phyloP scores from a whole-genome alignment of 1,140 invertebrate species.

The Heliconius hewitsoni region DNA sequence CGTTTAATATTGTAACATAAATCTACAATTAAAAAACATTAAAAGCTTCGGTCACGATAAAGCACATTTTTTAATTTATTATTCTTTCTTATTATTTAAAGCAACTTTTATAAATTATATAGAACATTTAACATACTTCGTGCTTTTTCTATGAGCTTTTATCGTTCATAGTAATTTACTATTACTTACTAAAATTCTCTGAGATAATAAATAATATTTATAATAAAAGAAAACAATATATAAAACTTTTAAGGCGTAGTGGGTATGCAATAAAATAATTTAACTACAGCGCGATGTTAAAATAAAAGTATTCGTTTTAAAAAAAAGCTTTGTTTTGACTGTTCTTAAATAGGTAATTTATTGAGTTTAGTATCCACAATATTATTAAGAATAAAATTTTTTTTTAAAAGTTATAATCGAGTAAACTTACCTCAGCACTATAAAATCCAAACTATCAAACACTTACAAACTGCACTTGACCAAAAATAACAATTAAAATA shows the following conservation, averaged over 20 bases:
- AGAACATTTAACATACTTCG: too few relatives aligned
- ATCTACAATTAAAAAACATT: too few relatives aligned
- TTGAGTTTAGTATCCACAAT: too few relatives aligned
- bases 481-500: constrained; percentile 43
- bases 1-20: too few relatives aligned
- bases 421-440: constrained; percentile 51
- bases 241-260: not conserved
- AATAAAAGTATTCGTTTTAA: constrained; percentile 1
- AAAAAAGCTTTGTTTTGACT: constrained; percentile 11
- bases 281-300: constrained; percentile 8
- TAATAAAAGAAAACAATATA: not conserved
- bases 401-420: not conserved
- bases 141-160: too few relatives aligned
- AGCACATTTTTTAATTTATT: too few relatives aligned
- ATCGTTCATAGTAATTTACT: too few relatives aligned
- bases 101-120: too few relatives aligned
- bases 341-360: too few relatives aligned
- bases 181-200: not conserved
- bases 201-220: not conserved
- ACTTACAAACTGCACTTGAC: constrained; percentile 54
- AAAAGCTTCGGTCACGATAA: too few relatives aligned
- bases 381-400: too few relatives aligned
- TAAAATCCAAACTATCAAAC: constrained; percentile 63
- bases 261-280: constrained; percentile 23
- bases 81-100: too few relatives aligned